Evolutionary conservation across 2,113 vertebrate species (phyloP).

Genomic region (Megaleporinus macrocephalus): DNA sequence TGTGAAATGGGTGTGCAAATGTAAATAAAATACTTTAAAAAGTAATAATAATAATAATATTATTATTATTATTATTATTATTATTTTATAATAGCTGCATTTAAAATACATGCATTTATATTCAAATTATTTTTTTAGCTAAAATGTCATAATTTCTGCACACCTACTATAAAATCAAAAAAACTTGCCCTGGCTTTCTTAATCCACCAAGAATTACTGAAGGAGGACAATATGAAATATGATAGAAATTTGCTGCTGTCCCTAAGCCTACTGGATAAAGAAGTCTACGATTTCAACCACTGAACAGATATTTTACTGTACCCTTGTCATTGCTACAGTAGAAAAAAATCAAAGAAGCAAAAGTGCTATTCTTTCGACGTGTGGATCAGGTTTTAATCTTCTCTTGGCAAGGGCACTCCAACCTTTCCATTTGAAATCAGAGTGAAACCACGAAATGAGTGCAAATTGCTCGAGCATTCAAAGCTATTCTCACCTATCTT

Average conservation of each 20-base stretch:
- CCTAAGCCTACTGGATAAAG: no score
- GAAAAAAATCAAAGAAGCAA: not conserved
- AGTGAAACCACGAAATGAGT: not conserved
- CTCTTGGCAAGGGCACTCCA: not conserved
- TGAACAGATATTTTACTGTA: not conserved
- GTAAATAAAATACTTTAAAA: no score
- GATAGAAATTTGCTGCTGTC: not conserved
- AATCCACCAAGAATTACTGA: not conserved
- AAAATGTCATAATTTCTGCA: no score
- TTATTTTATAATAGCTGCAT: no score
- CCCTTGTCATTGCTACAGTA: not conserved
- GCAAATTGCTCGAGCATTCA: slow-evolving; percentile 5
- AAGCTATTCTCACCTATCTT: slow-evolving; percentile 2
- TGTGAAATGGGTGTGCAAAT: no score
- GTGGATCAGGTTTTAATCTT: slow-evolving; percentile 6
- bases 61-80: no score
- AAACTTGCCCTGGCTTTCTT: not conserved
- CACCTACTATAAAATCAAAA: no score
- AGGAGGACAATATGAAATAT: not conserved
- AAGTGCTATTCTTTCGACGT: not conserved
- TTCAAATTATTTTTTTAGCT: no score
- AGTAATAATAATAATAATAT: no score
- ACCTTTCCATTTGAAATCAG: not conserved
- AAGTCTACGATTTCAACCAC: no score
- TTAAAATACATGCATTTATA: no score